These are phyloP conservation scores for Gymnothorax reevesii DNA, from an alignment of 2,797 vertebrate species.

Conservation along the genomic window DNA sequence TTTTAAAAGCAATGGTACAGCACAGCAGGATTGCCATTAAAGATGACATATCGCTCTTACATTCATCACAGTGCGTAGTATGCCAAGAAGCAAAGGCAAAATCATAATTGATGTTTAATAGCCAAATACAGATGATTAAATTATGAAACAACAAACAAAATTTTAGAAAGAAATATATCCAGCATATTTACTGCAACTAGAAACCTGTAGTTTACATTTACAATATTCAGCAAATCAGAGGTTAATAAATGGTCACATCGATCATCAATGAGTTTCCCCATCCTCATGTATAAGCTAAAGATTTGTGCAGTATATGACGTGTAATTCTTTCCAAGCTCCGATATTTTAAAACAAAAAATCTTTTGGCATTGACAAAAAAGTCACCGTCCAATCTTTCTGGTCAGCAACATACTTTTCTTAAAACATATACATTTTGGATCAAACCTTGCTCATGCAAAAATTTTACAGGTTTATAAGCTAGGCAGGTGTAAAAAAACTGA, in stretches of 20 bases:
- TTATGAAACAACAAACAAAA: neutral
- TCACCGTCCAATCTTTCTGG: too few relatives aligned
- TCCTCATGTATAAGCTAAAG: neutral
- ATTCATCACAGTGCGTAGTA: neutral
- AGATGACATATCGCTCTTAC: neutral
- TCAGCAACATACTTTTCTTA: neutral
- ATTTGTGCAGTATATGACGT: neutral
- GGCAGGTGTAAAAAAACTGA: conserved; percentile 5
- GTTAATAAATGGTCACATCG: neutral
- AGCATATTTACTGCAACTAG: neutral
- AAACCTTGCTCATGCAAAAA: neutral
- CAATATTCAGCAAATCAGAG: conserved; percentile 8
- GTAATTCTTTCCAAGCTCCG: neutral
- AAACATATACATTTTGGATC: neutral
- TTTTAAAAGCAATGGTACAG: neutral
- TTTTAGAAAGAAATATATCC: neutral
- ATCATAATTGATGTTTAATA: neutral
- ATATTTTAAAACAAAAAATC: neutral
- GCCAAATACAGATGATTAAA: neutral
- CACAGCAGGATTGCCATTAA: neutral
- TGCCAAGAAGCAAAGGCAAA: neutral
- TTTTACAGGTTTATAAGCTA: neutral
- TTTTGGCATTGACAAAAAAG: neutral
- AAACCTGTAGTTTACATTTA: neutral
- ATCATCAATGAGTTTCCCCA: neutral